Evolutionary conservation across 2,797 vertebrate species (phyloP).

Genomic region (Pangasius larnaudii): DNA sequence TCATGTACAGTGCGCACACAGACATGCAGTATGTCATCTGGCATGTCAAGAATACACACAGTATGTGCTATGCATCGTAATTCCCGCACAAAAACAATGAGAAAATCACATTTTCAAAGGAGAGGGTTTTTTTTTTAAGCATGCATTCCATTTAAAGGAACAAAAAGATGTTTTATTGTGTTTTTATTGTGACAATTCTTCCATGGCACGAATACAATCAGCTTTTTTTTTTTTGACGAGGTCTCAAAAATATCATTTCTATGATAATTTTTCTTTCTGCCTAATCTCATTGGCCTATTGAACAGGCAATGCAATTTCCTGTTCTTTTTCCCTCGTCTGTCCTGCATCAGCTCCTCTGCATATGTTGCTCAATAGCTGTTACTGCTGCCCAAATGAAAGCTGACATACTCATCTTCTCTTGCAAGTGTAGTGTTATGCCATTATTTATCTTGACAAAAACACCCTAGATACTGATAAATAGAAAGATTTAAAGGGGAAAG

Average conservation of each 20-base stretch:
- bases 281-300: conserved; percentile 64
- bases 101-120: background rate
- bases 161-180: conserved; percentile 38
- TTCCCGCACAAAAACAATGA: background rate
- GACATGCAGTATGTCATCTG: conserved; percentile 4
- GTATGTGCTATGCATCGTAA: conserved; percentile 10
- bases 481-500: conserved; percentile 19
- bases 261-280: conserved; percentile 61
- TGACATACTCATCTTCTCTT: conserved; percentile 62
- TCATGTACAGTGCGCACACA: background rate
- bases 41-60: conserved; percentile 1
- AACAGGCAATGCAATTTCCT: conserved; percentile 60
- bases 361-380: conserved; percentile 56
- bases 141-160: conserved; percentile 49
- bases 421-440: conserved; percentile 40
- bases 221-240: conserved; percentile 7
- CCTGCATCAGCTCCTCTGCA: conserved; percentile 46
- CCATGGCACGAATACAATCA: conserved; percentile 31
- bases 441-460: conserved; percentile 57
- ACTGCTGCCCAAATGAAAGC: conserved; percentile 57
- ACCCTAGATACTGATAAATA: conserved; percentile 43
- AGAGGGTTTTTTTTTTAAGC: conserved; percentile 17
- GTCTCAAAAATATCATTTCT: conserved; percentile 63
- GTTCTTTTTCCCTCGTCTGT: conserved; percentile 43
- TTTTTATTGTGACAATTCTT: conserved; percentile 51